Conservation (phyloP, 2,888 invertebrate genomes). For the Oscheius myriophilus region DNA sequence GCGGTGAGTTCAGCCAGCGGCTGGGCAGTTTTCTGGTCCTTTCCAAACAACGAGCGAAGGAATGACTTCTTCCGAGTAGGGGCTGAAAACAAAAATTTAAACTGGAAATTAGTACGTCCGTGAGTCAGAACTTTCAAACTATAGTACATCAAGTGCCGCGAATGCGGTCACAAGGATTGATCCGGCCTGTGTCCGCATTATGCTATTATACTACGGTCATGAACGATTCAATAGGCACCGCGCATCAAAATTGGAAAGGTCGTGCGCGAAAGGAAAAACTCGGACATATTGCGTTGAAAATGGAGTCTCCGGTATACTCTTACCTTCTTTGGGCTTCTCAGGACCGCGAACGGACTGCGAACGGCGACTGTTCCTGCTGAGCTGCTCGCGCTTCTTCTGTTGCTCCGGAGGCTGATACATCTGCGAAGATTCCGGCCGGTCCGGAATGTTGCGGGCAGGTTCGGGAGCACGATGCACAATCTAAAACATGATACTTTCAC, state of each 20-base stretch:
- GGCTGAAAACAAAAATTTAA: slow-evolving; percentile 5
- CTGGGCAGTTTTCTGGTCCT: slow-evolving; percentile 5
- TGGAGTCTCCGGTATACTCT: no score
- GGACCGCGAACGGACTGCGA: slow-evolving; percentile 10
- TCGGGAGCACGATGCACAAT: no score
- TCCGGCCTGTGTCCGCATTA: slow-evolving; percentile 25
- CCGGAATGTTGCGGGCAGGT: no score
- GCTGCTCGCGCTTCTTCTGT: no score
- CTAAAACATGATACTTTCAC: no score
- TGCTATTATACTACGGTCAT: slow-evolving; percentile 29
- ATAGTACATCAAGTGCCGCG: not conserved
- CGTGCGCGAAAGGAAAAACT: slow-evolving; percentile 15
- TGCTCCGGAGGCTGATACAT: no score
- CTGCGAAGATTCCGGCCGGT: no score
- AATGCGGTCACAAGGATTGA: slow-evolving; percentile 19
- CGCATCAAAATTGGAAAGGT: slow-evolving; percentile 27
- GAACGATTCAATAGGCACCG: slow-evolving; percentile 24
- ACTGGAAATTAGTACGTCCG: no score
- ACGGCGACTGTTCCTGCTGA: not conserved
- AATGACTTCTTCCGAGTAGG: slow-evolving; percentile 13
- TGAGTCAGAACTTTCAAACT: not conserved
- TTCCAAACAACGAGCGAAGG: slow-evolving; percentile 15
- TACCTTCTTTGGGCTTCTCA: no score
- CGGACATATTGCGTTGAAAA: no score
- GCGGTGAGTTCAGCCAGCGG: no score